Evolutionary conservation across 2,888 invertebrate genomes (phyloP).

Genomic region (Boloria euphrosyne): DNA sequence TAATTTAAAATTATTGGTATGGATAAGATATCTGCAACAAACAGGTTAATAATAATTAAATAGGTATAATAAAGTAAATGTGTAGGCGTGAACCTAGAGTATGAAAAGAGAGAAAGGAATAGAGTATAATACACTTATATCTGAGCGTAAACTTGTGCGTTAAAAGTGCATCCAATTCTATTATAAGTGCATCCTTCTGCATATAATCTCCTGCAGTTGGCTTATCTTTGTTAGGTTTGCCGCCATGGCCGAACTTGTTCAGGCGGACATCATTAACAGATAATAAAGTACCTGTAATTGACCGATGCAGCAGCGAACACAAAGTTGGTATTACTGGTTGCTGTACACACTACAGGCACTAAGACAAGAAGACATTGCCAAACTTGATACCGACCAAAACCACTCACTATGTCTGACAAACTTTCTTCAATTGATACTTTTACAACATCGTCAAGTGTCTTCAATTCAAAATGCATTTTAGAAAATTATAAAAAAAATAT

Average conservation of each 20-base stretch:
- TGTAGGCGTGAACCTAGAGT: not conserved
- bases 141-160: not conserved
- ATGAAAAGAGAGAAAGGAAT: no score
- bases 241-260: no score
- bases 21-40: constrained; percentile 10
- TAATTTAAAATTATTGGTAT: constrained; percentile 1
- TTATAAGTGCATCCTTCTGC: no score
- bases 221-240: no score
- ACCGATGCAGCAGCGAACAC: constrained; percentile 74
- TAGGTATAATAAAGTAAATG: constrained; percentile 3
- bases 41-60: no score
- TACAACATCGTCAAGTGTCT: constrained; percentile 17
- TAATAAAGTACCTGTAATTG: constrained; percentile 68
- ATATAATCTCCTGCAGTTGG: no score
- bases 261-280: not conserved
- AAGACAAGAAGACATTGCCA: constrained; percentile 65
- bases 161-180: not conserved
- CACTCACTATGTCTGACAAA: constrained; percentile 52
- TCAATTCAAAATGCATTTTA: constrained; percentile 26
- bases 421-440: constrained; percentile 35
- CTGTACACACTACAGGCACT: constrained; percentile 71
- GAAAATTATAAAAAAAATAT: not conserved
- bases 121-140: no score
- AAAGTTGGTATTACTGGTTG: constrained; percentile 75
- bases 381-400: constrained; percentile 72